Evolutionary conservation across 2,888 invertebrate genomes (phyloP), one percentile per base, ranked within the genome.

Genomic region (Agrochola lychnidis): DNA sequence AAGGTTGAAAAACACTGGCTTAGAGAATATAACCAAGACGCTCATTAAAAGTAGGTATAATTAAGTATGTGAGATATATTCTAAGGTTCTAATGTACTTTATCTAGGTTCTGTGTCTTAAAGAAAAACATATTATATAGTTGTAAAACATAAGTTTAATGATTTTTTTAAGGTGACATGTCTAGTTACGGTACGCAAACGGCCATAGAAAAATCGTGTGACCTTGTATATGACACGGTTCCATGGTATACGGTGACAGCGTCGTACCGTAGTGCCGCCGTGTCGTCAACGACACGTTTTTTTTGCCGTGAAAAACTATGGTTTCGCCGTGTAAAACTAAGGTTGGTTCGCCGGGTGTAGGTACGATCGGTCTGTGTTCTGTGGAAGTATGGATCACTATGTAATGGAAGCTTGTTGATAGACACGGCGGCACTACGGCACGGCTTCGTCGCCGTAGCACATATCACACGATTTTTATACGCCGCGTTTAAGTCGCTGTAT

Each of bases 41-140:
- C 83, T 78, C 77, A 74, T 83, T 85, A 74, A 67, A 73, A 59
- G 45, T 51, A 51, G 51, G 51, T 61, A 57, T 79, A 73, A 70
- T 62, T 67, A 72, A 12, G 59, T 42, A 16, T 48, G 51, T 36
- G 25, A 48, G 57, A 61, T 81, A 70, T 56, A 5, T 56, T 56
- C 22, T 69, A 48, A 76, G 48, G 48, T n/a, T 48, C 51, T 53
- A 36, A 42, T 9, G n/a, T 19, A 68, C 9, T 45, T 48, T 48
- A 62, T 66, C 42, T 53, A 42, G 22, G 10, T 40, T 74, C 19
- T 12, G 9, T 36, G 19, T 53, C 16, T 19, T n/a, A n/a, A 42
- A n/a, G n/a, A 61, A 51, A 42, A 61, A 45, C 3, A 6, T 14
- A 14, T 25, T 6, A 4, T 30, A 42, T 36, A 51, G 2, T 63